Percentiles rank a stretch among this genome's conserved stretches.
Evolutionary conservation across 2,888 invertebrate genomes (phyloP).

Genomic region (Sceliomorpha sp.): DNA sequence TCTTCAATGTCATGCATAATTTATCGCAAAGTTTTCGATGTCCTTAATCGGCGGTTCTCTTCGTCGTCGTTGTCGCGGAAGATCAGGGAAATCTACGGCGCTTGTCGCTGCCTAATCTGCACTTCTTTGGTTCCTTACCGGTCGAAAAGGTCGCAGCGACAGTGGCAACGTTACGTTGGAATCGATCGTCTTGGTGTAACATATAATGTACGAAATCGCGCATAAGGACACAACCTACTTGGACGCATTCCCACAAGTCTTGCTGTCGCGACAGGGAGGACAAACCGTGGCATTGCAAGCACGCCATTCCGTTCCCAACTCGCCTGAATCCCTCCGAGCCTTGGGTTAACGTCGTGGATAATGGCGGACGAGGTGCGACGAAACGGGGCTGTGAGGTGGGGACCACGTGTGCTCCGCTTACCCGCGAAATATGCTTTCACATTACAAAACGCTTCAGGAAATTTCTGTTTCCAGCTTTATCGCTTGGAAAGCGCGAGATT

Average conservation of each 20-base stretch:
- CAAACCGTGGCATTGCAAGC: constrained; percentile 33
- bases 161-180: constrained; percentile 28
- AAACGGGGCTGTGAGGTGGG: constrained; percentile 27
- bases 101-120: constrained; percentile 4
- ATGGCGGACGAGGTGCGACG: constrained; percentile 28
- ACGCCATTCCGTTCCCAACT: constrained; percentile 43
- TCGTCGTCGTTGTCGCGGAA: constrained; percentile 11
- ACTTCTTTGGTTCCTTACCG: constrained; percentile 3
- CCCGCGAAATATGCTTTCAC: constrained; percentile 63
- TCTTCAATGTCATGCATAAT: constrained; percentile 40
- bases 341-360: constrained; percentile 40
- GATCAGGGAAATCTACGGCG: constrained; percentile 5
- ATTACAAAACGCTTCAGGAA: constrained; percentile 65
- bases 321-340: constrained; percentile 34
- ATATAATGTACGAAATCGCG: constrained; percentile 58
- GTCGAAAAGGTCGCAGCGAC: constrained; percentile 3
- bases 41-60: constrained; percentile 37
- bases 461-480: constrained; percentile 64
- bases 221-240: constrained; percentile 68
- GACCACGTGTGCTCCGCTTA: constrained; percentile 54
- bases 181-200: constrained; percentile 39
- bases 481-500: constrained; percentile 59
- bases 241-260: constrained; percentile 66
- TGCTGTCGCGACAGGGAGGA: constrained; percentile 45
- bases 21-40: constrained; percentile 49